Evolutionary conservation across 2,888 invertebrate species (phyloP), one percentile per base, ranked within the genome.

Genomic region (Sycophila texana): DNA sequence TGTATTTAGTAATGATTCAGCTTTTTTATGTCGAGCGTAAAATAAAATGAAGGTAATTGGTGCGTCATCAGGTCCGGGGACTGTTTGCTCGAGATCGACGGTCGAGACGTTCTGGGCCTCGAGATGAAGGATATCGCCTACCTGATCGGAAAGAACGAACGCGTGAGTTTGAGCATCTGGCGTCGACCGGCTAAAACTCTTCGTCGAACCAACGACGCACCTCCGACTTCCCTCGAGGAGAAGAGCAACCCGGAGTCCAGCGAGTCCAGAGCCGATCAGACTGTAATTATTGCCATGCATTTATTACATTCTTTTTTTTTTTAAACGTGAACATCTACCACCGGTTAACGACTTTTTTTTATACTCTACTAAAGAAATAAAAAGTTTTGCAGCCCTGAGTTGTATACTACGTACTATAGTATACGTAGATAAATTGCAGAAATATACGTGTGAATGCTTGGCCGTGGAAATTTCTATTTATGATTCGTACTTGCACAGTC

Each of bases 61-160:
- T 39, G 39, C 39, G 39, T 39, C 39, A 39, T 39, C 70, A 90
- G 90, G 87, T 91, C 93, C 26, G 95, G 95, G 0, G 95, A 95
- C 88, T 95, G 95, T 86, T 87, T 96, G 82, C 90, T 95, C 79
- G 94, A 94, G 89, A 93, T 94, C 47, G 93, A 94, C 85, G 92
- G 92, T 0, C 91, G 89, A 16, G 93, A 93, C 81, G 82, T 93
- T 20, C 88, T 93, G 18, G 93, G 93, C 0, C 82, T 92, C 66
- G 91, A 92, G 82, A 92, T 93, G 82, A 89, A 87, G 68, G 88
- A 90, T 57, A 91, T 94, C 22, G 93, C 93, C 4, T 89, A 82
- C 10, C 72, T 89, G 47, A 86, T 90, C 68, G 84, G 85, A n/a
- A 83, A 83, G 20, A 78, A 84, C 74, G 83, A 84, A 12, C 81